Conservation (phyloP, 2,797 vertebrate genomes). For the Fratercula arctica region DNA sequence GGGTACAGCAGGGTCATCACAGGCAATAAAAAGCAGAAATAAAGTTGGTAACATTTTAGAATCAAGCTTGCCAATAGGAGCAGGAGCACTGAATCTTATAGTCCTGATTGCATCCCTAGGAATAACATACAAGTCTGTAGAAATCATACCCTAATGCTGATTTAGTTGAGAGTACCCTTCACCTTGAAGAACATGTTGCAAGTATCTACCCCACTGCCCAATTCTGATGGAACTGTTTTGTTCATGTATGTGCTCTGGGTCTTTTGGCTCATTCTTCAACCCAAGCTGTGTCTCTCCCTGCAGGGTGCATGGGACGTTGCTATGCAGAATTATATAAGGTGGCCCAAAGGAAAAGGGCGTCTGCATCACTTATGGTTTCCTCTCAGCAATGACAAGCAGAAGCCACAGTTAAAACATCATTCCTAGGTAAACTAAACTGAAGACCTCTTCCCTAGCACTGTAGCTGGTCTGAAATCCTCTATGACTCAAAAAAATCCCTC, state of each 20-base stretch:
- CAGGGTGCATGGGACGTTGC: neutral
- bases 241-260: neutral
- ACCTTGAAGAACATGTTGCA: neutral
- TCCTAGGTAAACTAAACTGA: neutral
- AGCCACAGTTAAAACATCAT: neutral
- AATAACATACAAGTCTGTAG: neutral
- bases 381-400: neutral
- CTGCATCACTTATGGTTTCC: neutral
- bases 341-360: neutral
- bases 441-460: neutral
- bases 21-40: neutral
- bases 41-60: neutral
- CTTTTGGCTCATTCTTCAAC: neutral
- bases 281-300: neutral
- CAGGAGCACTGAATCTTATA: neutral
- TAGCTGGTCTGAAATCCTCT: neutral
- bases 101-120: neutral
- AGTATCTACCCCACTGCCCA: neutral
- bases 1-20: neutral
- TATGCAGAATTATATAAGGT: fast-evolving
- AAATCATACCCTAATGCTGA: neutral
- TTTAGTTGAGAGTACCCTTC: neutral
- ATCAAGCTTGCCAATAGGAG: neutral
- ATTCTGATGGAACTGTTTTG: neutral
- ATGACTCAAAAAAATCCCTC: neutral